phyloP scores from a whole-genome alignment of 2,797 vertebrate genomes.

The Myiothlypis coronata region DNA sequence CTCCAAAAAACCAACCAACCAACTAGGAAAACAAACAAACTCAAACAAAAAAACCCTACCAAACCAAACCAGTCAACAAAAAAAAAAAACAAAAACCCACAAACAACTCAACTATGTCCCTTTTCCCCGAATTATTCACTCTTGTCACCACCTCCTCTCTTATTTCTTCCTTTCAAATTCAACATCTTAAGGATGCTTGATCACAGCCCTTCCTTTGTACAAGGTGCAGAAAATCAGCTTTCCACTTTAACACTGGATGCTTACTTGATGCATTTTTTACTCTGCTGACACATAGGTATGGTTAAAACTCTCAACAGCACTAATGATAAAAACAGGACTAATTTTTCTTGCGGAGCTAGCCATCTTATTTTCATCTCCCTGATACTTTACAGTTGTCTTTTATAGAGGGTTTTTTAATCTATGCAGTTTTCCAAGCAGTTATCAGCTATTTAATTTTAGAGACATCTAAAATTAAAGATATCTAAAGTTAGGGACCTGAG shows the following conservation, averaged over 20 bases:
- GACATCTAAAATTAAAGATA: not conserved
- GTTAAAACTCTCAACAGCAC: not conserved
- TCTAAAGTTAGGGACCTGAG: not conserved
- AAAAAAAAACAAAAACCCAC: accelerated
- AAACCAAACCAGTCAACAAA: not conserved
- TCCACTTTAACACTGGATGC: not conserved
- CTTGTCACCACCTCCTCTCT: not conserved
- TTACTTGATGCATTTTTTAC: not conserved
- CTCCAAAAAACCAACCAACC: not conserved
- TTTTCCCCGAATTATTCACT: not conserved
- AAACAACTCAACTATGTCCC: not conserved
- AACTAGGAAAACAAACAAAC: not conserved
- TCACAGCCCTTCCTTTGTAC: not conserved
- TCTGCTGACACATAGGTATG: not conserved
- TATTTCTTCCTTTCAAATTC: not conserved
- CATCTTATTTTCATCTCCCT: not conserved
- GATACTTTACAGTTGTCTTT: not conserved
- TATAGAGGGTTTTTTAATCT: not conserved
- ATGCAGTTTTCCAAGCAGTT: not conserved
- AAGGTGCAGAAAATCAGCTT: not conserved
- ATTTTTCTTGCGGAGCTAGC: not conserved
- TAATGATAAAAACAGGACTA: not conserved
- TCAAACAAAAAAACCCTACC: not conserved
- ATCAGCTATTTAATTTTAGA: not conserved
- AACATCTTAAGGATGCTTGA: not conserved